phyloP scores from a whole-genome alignment of 1,140 invertebrate species.

The Hirudo medicinalis region DNA sequence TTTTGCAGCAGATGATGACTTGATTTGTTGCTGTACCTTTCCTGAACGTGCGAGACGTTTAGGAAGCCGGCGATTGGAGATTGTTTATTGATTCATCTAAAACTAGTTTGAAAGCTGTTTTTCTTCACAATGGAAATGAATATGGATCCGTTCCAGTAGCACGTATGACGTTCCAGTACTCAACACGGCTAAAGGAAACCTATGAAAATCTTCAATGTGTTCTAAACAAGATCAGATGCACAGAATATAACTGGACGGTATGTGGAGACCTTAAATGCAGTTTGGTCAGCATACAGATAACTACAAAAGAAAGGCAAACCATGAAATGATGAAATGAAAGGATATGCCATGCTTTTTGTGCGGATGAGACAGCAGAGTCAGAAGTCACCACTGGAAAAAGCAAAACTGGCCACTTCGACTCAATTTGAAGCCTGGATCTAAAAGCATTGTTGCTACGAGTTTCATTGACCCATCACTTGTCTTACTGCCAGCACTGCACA shows the following conservation, averaged over 20 bases:
- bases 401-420: too few relatives aligned
- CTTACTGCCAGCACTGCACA: too few relatives aligned
- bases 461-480: too few relatives aligned
- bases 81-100: constrained; percentile 8
- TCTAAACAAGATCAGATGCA: constrained; percentile 1
- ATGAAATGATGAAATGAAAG: too few relatives aligned
- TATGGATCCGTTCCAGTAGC: neutral
- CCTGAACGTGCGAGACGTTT: neutral
- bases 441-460: too few relatives aligned
- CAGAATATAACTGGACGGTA: constrained; percentile 7
- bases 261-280: neutral
- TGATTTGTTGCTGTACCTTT: neutral
- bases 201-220: constrained; percentile 9
- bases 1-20: neutral
- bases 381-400: too few relatives aligned
- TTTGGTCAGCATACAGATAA: neutral
- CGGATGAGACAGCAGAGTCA: neutral
- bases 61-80: neutral
- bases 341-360: neutral
- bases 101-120: constrained; percentile 3
- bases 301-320: too few relatives aligned
- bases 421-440: too few relatives aligned
- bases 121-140: constrained; percentile 12
- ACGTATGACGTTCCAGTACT: too few relatives aligned
- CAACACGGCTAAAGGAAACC: constrained; percentile 3